Conservation (phyloP, 2,797 vertebrate genomes). For the Falco rusticolus region DNA sequence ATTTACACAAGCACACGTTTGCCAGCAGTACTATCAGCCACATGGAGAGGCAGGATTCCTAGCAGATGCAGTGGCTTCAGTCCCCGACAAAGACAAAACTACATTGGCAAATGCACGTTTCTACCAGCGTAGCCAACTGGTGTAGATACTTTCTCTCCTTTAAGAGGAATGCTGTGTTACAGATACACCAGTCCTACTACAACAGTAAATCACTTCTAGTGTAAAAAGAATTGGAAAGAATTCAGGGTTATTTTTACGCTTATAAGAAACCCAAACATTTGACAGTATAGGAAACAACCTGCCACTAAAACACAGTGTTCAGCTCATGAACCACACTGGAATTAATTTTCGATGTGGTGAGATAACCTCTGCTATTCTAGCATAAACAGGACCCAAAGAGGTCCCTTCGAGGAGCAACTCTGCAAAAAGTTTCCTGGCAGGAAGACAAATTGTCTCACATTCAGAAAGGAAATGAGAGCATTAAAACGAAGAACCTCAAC, state of each 20-base stretch:
- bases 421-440: slow-evolving; percentile 47
- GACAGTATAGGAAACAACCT: slow-evolving; percentile 52
- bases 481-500: slow-evolving; percentile 14
- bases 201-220: not conserved
- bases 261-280: slow-evolving; percentile 17
- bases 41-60: not conserved
- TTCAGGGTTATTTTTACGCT: not conserved
- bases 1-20: not conserved
- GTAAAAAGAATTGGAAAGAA: not conserved
- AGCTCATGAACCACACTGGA: not conserved
- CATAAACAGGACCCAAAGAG: not conserved
- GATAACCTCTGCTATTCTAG: slow-evolving; percentile 39
- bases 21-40: slow-evolving; percentile 9
- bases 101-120: not conserved
- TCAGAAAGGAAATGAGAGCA: slow-evolving; percentile 61
- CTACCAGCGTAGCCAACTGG: not conserved
- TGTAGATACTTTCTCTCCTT: not conserved
- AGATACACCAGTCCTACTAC: not conserved
- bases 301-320: not conserved
- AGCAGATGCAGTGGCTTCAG: not conserved
- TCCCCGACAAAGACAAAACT: not conserved
- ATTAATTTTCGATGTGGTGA: not conserved
- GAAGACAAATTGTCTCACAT: slow-evolving; percentile 41
- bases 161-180: not conserved
- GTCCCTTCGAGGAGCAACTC: not conserved